phyloP scores from a whole-genome alignment of 1,140 invertebrate species.

The Aethina tumida region DNA sequence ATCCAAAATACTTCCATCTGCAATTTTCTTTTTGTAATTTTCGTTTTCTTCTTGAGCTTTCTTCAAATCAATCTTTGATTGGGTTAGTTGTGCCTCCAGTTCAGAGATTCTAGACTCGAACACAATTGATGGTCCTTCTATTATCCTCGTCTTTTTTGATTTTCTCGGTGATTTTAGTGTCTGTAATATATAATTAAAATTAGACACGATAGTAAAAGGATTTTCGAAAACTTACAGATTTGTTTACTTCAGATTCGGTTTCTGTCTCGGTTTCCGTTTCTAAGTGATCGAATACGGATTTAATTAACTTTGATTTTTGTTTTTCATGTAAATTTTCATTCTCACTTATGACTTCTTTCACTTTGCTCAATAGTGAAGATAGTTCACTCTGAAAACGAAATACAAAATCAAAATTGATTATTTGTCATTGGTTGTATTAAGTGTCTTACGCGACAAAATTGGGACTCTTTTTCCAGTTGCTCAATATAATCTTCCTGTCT shows the following conservation, averaged over 20 bases:
- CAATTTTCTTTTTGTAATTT: constrained; percentile 47
- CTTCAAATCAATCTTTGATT: constrained; percentile 61
- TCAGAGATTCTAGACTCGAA: constrained; percentile 76
- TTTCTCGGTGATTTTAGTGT: constrained; percentile 30
- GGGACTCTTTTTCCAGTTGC: constrained; percentile 69
- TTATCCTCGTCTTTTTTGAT: constrained; percentile 34
- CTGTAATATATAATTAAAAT: constrained; percentile 14
- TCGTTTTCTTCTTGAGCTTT: constrained; percentile 58
- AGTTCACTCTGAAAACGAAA: constrained; percentile 49
- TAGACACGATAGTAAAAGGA: not conserved
- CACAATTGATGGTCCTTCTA: constrained; percentile 58
- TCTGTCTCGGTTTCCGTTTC: constrained; percentile 39
- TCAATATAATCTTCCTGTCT: constrained; percentile 77
- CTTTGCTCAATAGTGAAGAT: constrained; percentile 61
- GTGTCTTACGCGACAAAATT: constrained; percentile 54
- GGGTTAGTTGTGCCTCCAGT: constrained; percentile 67
- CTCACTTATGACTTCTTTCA: constrained; percentile 71
- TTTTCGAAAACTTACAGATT: constrained; percentile 15
- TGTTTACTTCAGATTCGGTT: constrained; percentile 23
- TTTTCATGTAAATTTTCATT: constrained; percentile 68
- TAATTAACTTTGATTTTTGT: constrained; percentile 52
- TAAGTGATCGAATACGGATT: constrained; percentile 42
- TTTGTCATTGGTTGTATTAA: not conserved
- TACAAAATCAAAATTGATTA: not conserved
- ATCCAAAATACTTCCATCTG: constrained; percentile 43